A percentile compares a stretch with the other conserved stretches of the same genome.
phyloP scores from a whole-genome alignment of 2,888 invertebrate species.

The Sarcophaga caerulescens region DNA sequence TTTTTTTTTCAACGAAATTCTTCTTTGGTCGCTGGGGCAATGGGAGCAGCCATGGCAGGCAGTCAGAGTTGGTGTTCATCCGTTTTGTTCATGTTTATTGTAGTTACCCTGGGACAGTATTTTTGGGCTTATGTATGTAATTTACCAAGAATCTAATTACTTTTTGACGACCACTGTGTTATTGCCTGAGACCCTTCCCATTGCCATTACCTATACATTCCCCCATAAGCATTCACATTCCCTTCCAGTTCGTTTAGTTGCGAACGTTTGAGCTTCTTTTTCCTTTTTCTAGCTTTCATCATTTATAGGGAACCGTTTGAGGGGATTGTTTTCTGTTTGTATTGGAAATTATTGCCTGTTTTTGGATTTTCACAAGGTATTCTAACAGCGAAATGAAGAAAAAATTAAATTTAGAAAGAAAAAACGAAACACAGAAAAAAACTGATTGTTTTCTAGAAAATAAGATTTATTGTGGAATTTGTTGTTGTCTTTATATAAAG shows the following conservation, averaged over 20 bases:
- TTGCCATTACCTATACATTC: too few relatives aligned
- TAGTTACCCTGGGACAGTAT: slow-evolving; percentile 63
- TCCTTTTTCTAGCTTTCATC: background rate
- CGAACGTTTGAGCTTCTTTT: background rate
- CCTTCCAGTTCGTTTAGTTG: background rate
- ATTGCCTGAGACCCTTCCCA: background rate
- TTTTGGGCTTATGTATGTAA: slow-evolving; percentile 73
- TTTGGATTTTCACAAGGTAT: background rate
- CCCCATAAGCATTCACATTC: too few relatives aligned
- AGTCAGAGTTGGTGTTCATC: background rate
- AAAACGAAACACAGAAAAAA: background rate
- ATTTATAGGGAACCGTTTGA: background rate
- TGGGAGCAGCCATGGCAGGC: too few relatives aligned
- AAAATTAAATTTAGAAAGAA: background rate
- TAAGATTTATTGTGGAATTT: background rate
- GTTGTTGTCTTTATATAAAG: background rate
- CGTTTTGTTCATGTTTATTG: slow-evolving; percentile 40
- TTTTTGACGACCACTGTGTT: slow-evolving; percentile 73
- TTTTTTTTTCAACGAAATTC: background rate
- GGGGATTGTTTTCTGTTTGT: background rate
- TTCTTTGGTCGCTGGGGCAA: background rate
- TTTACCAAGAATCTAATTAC: slow-evolving; percentile 78
- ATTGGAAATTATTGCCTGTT: slow-evolving; percentile 6
- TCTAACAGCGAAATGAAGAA: background rate
- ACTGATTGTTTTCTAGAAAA: slow-evolving; percentile 11